A percentile compares a stretch with the other conserved stretches of the same genome.
phyloP scores from a whole-genome alignment of 2,797 vertebrate genomes.

The Threskiornis aethiopicus region DNA sequence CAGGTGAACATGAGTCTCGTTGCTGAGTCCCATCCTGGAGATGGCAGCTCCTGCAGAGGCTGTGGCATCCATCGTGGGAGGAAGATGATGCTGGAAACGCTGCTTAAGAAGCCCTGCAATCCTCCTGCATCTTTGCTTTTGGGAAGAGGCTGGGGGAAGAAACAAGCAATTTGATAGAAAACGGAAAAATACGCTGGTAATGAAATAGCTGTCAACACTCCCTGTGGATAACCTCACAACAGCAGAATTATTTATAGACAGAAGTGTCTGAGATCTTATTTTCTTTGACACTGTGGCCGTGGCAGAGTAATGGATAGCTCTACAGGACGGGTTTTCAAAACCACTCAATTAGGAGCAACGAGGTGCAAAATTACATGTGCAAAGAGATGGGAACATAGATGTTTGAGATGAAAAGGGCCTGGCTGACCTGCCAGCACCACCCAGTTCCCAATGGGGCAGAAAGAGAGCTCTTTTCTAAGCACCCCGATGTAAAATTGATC shows the following conservation, averaged over 20 bases:
- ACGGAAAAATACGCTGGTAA: background rate
- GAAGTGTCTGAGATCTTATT: slow-evolving; percentile 25
- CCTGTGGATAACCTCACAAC: background rate
- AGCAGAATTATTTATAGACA: slow-evolving; percentile 44
- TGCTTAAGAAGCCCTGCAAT: background rate
- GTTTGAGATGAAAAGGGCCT: background rate
- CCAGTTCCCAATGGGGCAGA: background rate
- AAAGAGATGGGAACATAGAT: background rate
- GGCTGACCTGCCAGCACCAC: background rate
- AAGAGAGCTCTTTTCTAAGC: background rate
- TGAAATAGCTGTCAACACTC: slow-evolving; percentile 9
- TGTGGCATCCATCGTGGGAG: fast-evolving
- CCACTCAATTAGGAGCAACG: slow-evolving; percentile 56
- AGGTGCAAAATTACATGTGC: slow-evolving; percentile 60
- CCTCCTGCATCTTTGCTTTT: background rate
- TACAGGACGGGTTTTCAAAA: background rate
- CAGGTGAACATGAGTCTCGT: background rate
- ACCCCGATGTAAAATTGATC: background rate
- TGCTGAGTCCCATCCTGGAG: background rate
- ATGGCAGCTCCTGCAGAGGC: fast-evolving
- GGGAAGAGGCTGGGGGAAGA: background rate
- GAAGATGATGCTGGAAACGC: background rate
- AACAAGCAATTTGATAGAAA: background rate
- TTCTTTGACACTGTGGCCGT: background rate
- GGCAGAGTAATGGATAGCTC: slow-evolving; percentile 35